Conservation (phyloP, 2,113 vertebrate species). For the Nyctereutes procyonoides region DNA sequence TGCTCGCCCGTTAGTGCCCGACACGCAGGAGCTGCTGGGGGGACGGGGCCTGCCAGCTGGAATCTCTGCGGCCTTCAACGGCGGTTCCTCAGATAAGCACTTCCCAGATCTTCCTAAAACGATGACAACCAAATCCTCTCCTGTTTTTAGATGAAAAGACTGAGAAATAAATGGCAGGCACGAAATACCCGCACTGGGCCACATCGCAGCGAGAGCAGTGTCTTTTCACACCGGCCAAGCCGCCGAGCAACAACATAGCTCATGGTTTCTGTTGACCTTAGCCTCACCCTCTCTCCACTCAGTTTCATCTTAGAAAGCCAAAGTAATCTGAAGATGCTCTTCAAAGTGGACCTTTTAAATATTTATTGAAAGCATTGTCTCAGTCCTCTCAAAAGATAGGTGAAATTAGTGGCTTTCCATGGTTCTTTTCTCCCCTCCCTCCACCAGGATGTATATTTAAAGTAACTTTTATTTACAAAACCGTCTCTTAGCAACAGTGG, state of each 20-base stretch:
- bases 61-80: not conserved
- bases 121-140: not conserved
- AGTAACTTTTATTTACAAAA: conserved; percentile 80
- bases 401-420: conserved; percentile 50
- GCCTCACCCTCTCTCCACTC: not conserved
- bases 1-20: not conserved
- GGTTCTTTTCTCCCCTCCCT: not conserved
- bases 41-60: not conserved
- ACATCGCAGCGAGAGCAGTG: not conserved
- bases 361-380: not conserved
- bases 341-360: not conserved
- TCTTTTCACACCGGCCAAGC: not conserved
- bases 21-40: not conserved
- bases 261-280: not conserved
- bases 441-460: conserved; percentile 74
- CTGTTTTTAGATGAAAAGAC: not conserved
- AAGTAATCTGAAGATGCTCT: not conserved
- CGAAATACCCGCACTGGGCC: not conserved
- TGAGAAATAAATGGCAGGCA: not conserved
- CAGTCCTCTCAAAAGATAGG: conserved; percentile 2
- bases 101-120: not conserved
- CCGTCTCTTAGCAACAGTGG: conserved; percentile 78
- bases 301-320: not conserved
- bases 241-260: not conserved
- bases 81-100: not conserved